phyloP scores from a whole-genome alignment of 2,797 vertebrate genomes.

The Liparis tanakae region DNA sequence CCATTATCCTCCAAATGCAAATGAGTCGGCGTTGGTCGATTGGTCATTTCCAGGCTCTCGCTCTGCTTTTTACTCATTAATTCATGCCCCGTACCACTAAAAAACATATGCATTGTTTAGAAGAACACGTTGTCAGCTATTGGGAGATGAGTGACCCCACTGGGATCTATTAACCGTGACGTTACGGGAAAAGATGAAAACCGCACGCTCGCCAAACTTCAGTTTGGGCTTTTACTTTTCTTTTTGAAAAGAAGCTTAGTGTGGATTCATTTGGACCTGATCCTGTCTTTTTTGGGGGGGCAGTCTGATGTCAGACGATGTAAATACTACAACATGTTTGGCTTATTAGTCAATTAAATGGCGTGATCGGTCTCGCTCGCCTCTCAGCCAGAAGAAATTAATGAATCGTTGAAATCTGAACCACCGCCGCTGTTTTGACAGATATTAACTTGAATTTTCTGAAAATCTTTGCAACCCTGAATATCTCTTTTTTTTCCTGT shows the following conservation, averaged over 20 bases:
- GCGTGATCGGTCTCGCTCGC: conserved; percentile 28
- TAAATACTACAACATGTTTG: conserved; percentile 33
- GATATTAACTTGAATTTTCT: conserved; percentile 26
- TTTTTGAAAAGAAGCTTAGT: conserved; percentile 18
- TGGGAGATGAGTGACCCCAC: conserved; percentile 53
- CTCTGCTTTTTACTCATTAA: conserved; percentile 58
- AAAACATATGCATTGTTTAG: conserved; percentile 54
- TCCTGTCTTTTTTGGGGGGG: no score
- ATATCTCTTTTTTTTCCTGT: not conserved
- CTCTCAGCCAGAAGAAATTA: conserved; percentile 26
- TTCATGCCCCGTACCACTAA: conserved; percentile 47
- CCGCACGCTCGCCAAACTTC: conserved; percentile 38
- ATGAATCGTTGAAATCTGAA: conserved; percentile 35
- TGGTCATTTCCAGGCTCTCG: conserved; percentile 38
- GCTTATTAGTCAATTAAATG: conserved; percentile 40
- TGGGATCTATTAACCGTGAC: conserved; percentile 72
- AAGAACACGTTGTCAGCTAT: conserved; percentile 48
- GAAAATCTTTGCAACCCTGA: not conserved
- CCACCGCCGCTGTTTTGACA: conserved; percentile 27
- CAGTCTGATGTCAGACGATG: conserved; percentile 50
- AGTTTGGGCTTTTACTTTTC: conserved; percentile 14
- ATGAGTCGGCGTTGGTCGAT: conserved; percentile 27
- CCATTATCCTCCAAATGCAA: conserved; percentile 33
- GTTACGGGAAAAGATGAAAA: conserved; percentile 36
- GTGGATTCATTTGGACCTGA: conserved; percentile 24